These are phyloP conservation scores for Varanus salvator DNA, from an alignment of 2,113 vertebrate genomes.

Conservation along the genomic window DNA sequence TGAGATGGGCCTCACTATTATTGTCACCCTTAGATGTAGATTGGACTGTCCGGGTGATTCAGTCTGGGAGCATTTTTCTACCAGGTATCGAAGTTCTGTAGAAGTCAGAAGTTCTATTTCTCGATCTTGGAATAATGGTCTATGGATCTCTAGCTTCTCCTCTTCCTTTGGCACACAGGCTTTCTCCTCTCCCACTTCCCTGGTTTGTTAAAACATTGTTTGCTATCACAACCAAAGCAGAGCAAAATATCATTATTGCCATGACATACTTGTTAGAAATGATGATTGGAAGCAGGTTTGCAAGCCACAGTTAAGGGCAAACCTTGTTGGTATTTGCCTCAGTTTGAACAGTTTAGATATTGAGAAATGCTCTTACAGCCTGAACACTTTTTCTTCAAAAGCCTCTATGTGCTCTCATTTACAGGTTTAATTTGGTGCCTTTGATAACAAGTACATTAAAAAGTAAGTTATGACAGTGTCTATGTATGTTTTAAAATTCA, in stretches of 20 bases:
- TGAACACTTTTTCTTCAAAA: background rate
- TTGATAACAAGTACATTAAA: constrained; percentile 2
- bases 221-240: background rate
- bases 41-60: too few species aligned
- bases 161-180: too few species aligned
- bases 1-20: too few species aligned
- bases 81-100: too few species aligned
- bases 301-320: background rate
- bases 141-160: too few species aligned
- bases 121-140: too few species aligned
- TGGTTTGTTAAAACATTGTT: too few species aligned
- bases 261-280: background rate
- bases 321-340: background rate
- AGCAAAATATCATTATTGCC: background rate
- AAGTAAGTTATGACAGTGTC: background rate
- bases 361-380: background rate
- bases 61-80: too few species aligned
- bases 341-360: background rate
- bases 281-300: background rate
- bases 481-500: constrained; percentile 38
- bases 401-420: background rate
- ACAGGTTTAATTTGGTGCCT: background rate
- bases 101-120: too few species aligned
- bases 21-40: too few species aligned
- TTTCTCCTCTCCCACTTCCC: too few species aligned